Evolutionary conservation across 2,888 invertebrate genomes (phyloP).

Genomic region (Melieria omissa): DNA sequence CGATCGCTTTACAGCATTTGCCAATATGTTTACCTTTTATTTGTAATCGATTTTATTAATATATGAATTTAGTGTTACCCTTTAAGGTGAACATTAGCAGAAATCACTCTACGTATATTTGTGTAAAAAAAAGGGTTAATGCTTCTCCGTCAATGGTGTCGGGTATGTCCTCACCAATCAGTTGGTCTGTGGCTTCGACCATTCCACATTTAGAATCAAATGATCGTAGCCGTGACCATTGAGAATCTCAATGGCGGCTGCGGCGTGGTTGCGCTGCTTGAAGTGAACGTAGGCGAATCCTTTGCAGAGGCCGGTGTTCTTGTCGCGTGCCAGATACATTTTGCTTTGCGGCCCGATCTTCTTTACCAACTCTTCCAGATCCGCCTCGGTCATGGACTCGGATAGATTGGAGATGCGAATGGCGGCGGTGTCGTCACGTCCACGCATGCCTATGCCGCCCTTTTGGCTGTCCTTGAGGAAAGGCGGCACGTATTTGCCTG

Average conservation of each 20-base stretch:
- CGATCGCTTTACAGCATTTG: too few relatives aligned
- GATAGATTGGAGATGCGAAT: constrained; percentile 97
- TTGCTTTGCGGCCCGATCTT: constrained; percentile 94
- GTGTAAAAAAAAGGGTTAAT: too few relatives aligned
- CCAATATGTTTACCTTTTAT: too few relatives aligned
- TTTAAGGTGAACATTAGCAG: too few relatives aligned
- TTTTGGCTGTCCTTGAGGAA: constrained; percentile 87
- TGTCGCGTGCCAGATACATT: constrained; percentile 95
- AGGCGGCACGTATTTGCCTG: constrained; percentile 86
- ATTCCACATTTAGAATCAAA: constrained; percentile 97
- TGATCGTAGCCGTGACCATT: constrained; percentile 98
- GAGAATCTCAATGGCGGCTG: constrained; percentile 87
- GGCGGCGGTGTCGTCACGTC: constrained; percentile 86
- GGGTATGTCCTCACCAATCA: constrained; percentile 36
- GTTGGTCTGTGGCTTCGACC: constrained; percentile 87
- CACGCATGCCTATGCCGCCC: constrained; percentile 75
- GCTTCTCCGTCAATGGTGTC: too few relatives aligned
- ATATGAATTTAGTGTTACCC: too few relatives aligned
- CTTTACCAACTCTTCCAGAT: constrained; percentile 95
- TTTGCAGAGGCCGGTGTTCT: constrained; percentile 86
- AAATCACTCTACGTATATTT: too few relatives aligned
- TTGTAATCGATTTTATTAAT: too few relatives aligned
- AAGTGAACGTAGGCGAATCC: constrained; percentile 99
- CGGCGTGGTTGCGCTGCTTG: constrained; percentile 89
- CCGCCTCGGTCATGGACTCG: constrained; percentile 93